A percentile compares a stretch with the other conserved stretches of the same genome.
Evolutionary conservation across 2,797 vertebrate species (phyloP).

Genomic region (Rhincodon typus): DNA sequence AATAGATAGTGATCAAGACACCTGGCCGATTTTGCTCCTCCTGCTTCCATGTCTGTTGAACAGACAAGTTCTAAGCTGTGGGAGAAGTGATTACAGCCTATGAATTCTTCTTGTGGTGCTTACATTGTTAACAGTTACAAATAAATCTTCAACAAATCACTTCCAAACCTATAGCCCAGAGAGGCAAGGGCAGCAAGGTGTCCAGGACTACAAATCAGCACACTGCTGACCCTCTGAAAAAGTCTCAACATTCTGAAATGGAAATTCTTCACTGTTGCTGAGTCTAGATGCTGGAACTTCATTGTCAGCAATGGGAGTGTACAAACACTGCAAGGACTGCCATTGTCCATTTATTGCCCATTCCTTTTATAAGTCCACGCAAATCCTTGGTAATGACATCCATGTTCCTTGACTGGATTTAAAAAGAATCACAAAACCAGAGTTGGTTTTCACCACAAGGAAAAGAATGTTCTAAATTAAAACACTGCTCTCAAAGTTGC

Average conservation of each 20-base stretch:
- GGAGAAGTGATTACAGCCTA: neutral
- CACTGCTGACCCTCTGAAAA: no score
- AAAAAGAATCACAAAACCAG: neutral
- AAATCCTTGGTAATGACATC: neutral
- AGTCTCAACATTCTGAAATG: neutral
- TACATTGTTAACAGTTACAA: neutral
- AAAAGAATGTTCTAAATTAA: neutral
- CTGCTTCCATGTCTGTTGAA: neutral
- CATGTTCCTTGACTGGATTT: neutral
- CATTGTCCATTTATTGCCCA: neutral
- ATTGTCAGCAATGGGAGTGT: neutral
- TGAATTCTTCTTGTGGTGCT: neutral
- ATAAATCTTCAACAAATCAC: neutral
- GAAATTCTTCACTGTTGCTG: neutral
- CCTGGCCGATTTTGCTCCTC: neutral
- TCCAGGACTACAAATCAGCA: neutral
- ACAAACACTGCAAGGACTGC: neutral
- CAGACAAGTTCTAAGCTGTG: neutral
- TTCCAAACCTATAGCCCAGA: neutral
- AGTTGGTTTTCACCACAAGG: neutral
- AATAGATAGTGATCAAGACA: neutral
- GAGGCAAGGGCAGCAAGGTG: neutral
- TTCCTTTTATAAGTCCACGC: neutral
- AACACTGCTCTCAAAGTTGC: neutral
- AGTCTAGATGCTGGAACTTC: neutral